Percentiles rank a stretch among this genome's conserved stretches.
These are phyloP conservation scores for Oscheius sp. DNA, from an alignment of 2,888 invertebrate genomes.

Conservation along the genomic window DNA sequence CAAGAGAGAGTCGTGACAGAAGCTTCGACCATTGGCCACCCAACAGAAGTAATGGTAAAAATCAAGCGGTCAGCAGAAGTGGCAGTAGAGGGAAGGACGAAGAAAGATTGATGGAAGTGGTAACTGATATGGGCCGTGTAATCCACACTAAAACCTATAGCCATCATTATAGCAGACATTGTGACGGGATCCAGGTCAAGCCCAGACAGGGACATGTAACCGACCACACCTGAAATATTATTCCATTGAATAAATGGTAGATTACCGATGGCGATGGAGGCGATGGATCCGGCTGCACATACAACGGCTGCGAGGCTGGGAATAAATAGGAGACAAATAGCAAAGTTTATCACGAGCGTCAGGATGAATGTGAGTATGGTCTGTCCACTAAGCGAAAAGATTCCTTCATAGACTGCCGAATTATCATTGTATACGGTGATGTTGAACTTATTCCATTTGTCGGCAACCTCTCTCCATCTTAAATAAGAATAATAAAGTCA, in stretches of 20 bases:
- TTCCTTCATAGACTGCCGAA: constrained; percentile 43
- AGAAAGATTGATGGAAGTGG: constrained; percentile 39
- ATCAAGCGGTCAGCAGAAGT: constrained; percentile 27
- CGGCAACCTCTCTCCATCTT: constrained; percentile 41
- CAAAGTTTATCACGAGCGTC: constrained; percentile 39
- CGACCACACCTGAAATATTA: constrained; percentile 40
- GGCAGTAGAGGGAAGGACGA: constrained; percentile 25
- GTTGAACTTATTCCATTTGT: constrained; percentile 37
- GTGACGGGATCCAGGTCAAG: constrained; percentile 44
- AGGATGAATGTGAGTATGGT: constrained; percentile 33
- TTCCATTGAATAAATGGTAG: background rate
- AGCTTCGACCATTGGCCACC: constrained; percentile 41
- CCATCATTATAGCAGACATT: constrained; percentile 43
- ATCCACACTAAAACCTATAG: constrained; percentile 46
- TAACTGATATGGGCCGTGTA: constrained; percentile 47
- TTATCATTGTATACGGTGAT: constrained; percentile 38
- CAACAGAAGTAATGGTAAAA: constrained; percentile 36
- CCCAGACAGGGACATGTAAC: constrained; percentile 35
- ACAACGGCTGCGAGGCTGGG: constrained; percentile 38
- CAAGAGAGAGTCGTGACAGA: constrained; percentile 39
- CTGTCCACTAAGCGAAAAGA: constrained; percentile 20
- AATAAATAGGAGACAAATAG: constrained; percentile 42
- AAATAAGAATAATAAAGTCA: background rate
- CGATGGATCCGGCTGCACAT: constrained; percentile 38
- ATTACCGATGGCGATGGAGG: constrained; percentile 40